Conservation (phyloP, 92 coral and sea anemone genomes). For the Parazoanthus atlanticus region DNA sequence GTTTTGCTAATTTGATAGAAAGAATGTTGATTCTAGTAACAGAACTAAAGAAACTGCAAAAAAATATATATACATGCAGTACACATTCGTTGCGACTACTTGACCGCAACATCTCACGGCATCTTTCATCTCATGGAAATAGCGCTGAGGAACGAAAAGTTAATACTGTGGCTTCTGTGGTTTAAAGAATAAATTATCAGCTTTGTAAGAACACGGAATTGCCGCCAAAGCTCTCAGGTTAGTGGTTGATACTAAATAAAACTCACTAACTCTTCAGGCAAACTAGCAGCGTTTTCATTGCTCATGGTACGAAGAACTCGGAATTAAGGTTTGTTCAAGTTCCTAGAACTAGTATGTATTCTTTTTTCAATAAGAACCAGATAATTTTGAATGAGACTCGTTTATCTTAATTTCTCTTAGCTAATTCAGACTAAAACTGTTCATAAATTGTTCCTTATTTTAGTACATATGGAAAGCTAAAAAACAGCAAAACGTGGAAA, state of each 20-base stretch:
- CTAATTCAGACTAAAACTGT: neutral
- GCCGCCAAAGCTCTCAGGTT: constrained; percentile 24
- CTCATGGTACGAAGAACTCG: neutral
- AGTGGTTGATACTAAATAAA: neutral
- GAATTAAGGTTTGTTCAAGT: neutral
- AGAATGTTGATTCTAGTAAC: neutral
- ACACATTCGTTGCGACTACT: neutral
- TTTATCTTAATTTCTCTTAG: no score
- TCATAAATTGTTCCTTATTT: no score
- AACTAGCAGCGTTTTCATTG: neutral
- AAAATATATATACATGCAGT: no score
- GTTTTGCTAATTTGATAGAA: neutral
- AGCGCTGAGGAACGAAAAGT: constrained; percentile 5
- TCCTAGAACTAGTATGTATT: no score
- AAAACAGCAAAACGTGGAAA: neutral
- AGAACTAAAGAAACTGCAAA: neutral
- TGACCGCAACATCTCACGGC: constrained; percentile 28
- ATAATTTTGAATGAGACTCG: no score
- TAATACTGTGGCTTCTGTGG: constrained; percentile 45
- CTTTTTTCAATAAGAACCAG: neutral
- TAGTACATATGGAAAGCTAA: neutral
- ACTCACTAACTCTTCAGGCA: neutral
- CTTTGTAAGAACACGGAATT: constrained; percentile 17
- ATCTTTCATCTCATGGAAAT: constrained; percentile 43
- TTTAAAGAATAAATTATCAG: constrained; percentile 20